Conservation (phyloP, 2,113 vertebrate species). For the Ascaphus truei region DNA sequence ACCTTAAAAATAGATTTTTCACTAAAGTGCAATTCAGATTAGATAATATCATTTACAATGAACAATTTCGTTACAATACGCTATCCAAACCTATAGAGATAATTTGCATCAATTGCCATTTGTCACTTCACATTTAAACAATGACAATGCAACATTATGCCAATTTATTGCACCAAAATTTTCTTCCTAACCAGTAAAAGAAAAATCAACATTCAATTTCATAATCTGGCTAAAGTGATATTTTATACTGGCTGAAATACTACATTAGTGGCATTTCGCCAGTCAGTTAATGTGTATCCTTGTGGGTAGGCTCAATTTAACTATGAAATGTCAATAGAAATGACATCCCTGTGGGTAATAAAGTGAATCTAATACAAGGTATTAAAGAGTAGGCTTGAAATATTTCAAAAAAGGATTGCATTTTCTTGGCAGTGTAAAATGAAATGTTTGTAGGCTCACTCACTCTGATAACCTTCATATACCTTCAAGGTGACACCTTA, state of each 20-base stretch:
- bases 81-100: too few relatives aligned
- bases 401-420: conserved; percentile 11
- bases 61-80: too few relatives aligned
- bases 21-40: too few relatives aligned
- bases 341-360: conserved; percentile 28
- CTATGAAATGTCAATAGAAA: conserved; percentile 34
- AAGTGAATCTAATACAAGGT: conserved; percentile 24
- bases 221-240: conserved; percentile 21
- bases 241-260: conserved; percentile 6
- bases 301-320: conserved; percentile 30
- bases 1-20: too few relatives aligned
- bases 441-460: conserved; percentile 9
- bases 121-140: too few relatives aligned
- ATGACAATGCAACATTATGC: too few relatives aligned
- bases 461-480: too few relatives aligned
- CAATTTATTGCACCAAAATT: too few relatives aligned
- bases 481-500: too few relatives aligned
- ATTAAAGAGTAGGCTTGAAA: conserved; percentile 24
- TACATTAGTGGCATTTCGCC: conserved; percentile 9
- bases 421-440: not conserved
- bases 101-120: too few relatives aligned
- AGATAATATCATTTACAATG: too few relatives aligned
- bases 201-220: not conserved
- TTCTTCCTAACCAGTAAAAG: too few relatives aligned
- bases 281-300: conserved; percentile 27